These are phyloP conservation scores for Heteropelma amictum DNA, from an alignment of 2,888 invertebrate species.

Conservation along the genomic window DNA sequence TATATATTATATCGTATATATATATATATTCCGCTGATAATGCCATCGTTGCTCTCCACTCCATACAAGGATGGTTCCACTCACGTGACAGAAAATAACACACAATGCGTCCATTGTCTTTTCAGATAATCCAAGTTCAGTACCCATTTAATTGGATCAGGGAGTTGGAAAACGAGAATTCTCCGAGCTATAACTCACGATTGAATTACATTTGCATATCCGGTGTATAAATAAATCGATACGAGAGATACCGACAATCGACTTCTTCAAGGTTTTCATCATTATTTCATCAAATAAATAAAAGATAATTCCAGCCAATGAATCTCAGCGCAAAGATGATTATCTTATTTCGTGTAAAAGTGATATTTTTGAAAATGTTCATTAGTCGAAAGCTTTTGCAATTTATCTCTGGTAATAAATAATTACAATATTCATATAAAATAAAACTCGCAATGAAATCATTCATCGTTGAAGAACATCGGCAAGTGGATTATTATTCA, in stretches of 20 bases:
- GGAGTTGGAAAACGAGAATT: constrained; percentile 51
- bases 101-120: constrained; percentile 46
- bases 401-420: no score
- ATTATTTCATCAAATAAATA: no score
- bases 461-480: no score
- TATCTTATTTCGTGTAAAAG: no score
- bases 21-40: not conserved
- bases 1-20: no score
- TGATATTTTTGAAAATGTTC: no score
- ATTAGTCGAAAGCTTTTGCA: no score
- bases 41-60: constrained; percentile 1
- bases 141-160: constrained; percentile 62
- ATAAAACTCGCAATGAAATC: no score
- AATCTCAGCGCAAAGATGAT: no score
- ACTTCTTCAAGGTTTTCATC: not conserved
- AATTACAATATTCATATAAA: no score
- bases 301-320: no score
- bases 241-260: constrained; percentile 5
- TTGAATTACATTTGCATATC: constrained; percentile 11
- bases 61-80: constrained; percentile 15
- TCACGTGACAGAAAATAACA: constrained; percentile 15
- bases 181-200: constrained; percentile 32
- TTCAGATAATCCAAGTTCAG: constrained; percentile 64
- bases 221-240: constrained; percentile 6
- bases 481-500: no score